Conservation (phyloP, 2,113 vertebrate species). For the Centropus bengalensis region DNA sequence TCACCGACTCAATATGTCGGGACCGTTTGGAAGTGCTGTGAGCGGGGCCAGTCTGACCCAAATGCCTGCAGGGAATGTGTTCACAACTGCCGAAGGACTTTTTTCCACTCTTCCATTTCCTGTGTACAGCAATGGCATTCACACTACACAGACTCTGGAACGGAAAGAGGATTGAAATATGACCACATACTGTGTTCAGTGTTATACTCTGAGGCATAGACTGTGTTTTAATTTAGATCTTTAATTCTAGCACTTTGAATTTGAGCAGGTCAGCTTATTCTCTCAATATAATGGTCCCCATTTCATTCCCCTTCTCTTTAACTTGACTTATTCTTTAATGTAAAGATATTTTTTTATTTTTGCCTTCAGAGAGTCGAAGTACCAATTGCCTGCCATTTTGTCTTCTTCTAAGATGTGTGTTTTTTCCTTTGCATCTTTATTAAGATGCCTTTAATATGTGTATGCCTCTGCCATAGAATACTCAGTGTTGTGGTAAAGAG, state of each 20-base stretch:
- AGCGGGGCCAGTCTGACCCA: slow-evolving; percentile 90
- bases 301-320: slow-evolving; percentile 81
- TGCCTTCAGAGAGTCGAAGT: slow-evolving; percentile 88
- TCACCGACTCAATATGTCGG: slow-evolving; percentile 97
- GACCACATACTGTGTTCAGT: slow-evolving; percentile 90
- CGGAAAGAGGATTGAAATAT: slow-evolving; percentile 94
- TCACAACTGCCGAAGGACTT: slow-evolving; percentile 97
- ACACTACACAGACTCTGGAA: slow-evolving; percentile 95
- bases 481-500: slow-evolving; percentile 88
- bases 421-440: slow-evolving; percentile 88
- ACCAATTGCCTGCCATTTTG: slow-evolving; percentile 87
- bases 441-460: slow-evolving; percentile 88
- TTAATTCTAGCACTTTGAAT: slow-evolving; percentile 99
- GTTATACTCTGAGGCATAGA: slow-evolving; percentile 85
- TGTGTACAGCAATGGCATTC: slow-evolving; percentile 98
- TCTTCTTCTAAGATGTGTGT: slow-evolving; percentile 83
- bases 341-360: slow-evolving; percentile 88
- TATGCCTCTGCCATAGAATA: slow-evolving; percentile 89
- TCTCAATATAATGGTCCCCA: slow-evolving; percentile 83
- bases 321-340: slow-evolving; percentile 87
- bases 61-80: slow-evolving; percentile 93
- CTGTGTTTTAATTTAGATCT: slow-evolving; percentile 87
- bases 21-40: slow-evolving; percentile 88
- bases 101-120: slow-evolving; percentile 98
- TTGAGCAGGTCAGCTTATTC: slow-evolving; percentile 92